phyloP scores from a whole-genome alignment of 2,113 vertebrate genomes.

The Eonycteris spelaea region DNA sequence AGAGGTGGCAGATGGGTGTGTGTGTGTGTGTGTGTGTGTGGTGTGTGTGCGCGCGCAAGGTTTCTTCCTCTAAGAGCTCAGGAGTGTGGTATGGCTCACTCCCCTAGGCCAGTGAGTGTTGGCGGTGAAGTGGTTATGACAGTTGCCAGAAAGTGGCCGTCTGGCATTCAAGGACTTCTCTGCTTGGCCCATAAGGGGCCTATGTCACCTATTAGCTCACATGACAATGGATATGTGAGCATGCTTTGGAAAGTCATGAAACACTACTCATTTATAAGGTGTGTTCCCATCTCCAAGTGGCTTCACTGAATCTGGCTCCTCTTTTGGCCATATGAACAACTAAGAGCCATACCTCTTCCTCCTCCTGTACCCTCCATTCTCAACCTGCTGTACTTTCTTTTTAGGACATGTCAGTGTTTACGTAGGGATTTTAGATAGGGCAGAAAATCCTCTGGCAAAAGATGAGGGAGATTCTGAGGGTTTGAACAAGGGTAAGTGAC shows the following conservation, averaged over 20 bases:
- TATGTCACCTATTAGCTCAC: neutral
- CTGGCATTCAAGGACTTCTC: neutral
- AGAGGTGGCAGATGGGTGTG: neutral
- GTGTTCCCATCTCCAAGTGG: fast-evolving
- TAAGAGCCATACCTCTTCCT: neutral
- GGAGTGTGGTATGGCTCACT: neutral
- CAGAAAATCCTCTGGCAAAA: neutral
- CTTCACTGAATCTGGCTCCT: neutral
- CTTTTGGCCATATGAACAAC: neutral
- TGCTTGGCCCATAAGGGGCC: neutral
- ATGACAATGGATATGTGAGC: neutral
- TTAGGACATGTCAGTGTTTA: neutral
- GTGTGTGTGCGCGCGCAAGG: too few relatives aligned
- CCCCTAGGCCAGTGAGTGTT: fast-evolving
- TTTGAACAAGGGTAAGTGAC: neutral
- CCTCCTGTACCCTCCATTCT: neutral
- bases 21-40: neutral
- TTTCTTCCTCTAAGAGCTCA: neutral
- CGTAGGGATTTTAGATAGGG: neutral
- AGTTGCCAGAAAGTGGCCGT: neutral
- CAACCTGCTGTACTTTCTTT: neutral
- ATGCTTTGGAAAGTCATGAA: neutral
- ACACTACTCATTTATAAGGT: fast-evolving
- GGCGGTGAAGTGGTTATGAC: fast-evolving
- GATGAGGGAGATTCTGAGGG: neutral